Conservation (phyloP, 1,140 invertebrate species). For the Diachasma alloeum region DNA sequence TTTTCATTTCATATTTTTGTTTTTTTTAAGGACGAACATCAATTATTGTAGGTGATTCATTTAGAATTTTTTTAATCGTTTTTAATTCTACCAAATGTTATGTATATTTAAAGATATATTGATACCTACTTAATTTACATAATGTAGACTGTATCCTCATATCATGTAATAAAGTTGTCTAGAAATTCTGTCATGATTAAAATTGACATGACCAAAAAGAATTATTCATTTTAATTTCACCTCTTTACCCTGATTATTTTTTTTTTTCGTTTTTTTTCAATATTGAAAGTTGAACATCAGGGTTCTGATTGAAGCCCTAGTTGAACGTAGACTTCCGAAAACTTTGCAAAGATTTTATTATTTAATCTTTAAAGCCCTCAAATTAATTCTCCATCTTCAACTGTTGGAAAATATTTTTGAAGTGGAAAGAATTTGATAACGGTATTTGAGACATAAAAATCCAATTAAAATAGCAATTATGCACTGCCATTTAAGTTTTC, state of each 20-base stretch:
- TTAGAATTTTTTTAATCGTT: constrained; percentile 39
- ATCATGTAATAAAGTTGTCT: constrained; percentile 57
- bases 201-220: constrained; percentile 2
- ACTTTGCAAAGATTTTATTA: no score
- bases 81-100: constrained; percentile 59
- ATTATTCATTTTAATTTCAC: neutral
- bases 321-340: no score
- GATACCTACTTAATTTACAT: constrained; percentile 60
- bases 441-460: no score
- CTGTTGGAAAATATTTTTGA: no score
- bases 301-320: no score
- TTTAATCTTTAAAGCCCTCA: no score
- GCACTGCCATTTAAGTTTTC: no score
- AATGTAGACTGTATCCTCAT: constrained; percentile 62
- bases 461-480: no score
- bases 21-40: neutral
- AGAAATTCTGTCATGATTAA: constrained; percentile 13
- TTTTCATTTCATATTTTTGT: neutral
- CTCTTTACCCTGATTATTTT: neutral
- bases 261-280: neutral
- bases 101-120: constrained; percentile 62
- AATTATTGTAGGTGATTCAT: constrained; percentile 1
- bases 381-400: no score
- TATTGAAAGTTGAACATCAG: no score
- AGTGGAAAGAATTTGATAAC: no score